Evolutionary conservation across 2,113 vertebrate species (phyloP).

Genomic region (Syngnathus typhle): DNA sequence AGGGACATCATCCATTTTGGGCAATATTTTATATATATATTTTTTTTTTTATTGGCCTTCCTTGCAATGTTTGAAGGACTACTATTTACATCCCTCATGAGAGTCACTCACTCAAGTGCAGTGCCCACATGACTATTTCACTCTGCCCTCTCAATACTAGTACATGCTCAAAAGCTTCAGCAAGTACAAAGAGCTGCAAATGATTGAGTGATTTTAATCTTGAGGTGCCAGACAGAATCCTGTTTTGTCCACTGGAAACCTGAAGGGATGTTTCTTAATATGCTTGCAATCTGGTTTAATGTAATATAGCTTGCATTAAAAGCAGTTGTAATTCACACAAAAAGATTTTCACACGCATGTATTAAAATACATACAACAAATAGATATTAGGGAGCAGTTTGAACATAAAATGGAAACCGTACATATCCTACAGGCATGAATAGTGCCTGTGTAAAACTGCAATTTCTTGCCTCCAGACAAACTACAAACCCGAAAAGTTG

Average conservation of each 20-base stretch:
- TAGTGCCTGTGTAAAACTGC: too few relatives aligned
- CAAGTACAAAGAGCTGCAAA: constrained; percentile 7
- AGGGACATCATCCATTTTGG: too few relatives aligned
- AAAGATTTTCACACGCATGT: neutral
- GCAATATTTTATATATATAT: too few relatives aligned
- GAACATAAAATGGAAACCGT: too few relatives aligned
- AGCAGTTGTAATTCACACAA: too few relatives aligned
- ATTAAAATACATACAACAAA: neutral
- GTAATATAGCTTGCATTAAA: neutral
- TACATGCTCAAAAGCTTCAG: neutral
- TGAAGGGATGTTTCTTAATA: neutral
- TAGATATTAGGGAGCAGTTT: too few relatives aligned
- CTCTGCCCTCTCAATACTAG: neutral
- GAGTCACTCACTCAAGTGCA: neutral
- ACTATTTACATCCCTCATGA: neutral
- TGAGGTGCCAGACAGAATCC: neutral
- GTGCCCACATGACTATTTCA: neutral
- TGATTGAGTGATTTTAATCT: constrained; percentile 51
- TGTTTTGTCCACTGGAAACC: constrained; percentile 29
- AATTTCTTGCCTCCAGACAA: too few relatives aligned
- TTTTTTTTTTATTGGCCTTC: too few relatives aligned
- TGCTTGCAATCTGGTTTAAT: neutral
- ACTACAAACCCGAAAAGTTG: too few relatives aligned
- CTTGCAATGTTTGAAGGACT: too few relatives aligned
- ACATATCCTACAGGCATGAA: too few relatives aligned